Conservation (phyloP, 2,888 invertebrate species). For the Drepanosiphum platanoidis region DNA sequence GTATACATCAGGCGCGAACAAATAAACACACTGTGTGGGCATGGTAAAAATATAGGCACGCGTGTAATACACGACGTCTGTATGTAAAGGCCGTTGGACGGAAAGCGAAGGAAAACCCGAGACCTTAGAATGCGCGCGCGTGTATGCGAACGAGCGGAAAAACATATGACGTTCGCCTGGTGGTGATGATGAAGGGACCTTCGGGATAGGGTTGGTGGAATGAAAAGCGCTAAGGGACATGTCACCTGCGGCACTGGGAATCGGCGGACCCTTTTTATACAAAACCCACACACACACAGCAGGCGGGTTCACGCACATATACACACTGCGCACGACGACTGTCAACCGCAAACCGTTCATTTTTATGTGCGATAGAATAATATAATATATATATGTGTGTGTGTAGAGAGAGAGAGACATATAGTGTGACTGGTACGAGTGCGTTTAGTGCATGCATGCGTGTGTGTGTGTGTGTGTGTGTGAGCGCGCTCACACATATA, state of each 20-base stretch:
- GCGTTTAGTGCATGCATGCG: too few species aligned
- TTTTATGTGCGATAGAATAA: slow-evolving; percentile 13
- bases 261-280: slow-evolving; percentile 29
- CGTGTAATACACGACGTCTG: neutral
- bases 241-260: slow-evolving; percentile 54
- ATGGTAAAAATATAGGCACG: neutral
- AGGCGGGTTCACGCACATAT: neutral
- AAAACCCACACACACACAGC: neutral
- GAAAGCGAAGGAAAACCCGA: neutral
- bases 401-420: neutral
- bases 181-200: neutral
- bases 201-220: neutral
- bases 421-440: neutral
- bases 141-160: neutral
- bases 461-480: neutral
- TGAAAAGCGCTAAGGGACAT: slow-evolving; percentile 37
- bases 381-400: neutral
- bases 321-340: slow-evolving; percentile 25
- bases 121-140: neutral
- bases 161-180: neutral
- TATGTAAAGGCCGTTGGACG: neutral
- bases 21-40: neutral
- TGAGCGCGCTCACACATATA: too few species aligned
- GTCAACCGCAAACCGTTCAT: slow-evolving; percentile 52
- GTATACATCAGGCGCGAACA: too few species aligned